These are phyloP conservation scores for Anarhynchus alexandrinus DNA, from an alignment of 2,113 vertebrate species.

Conservation along the genomic window DNA sequence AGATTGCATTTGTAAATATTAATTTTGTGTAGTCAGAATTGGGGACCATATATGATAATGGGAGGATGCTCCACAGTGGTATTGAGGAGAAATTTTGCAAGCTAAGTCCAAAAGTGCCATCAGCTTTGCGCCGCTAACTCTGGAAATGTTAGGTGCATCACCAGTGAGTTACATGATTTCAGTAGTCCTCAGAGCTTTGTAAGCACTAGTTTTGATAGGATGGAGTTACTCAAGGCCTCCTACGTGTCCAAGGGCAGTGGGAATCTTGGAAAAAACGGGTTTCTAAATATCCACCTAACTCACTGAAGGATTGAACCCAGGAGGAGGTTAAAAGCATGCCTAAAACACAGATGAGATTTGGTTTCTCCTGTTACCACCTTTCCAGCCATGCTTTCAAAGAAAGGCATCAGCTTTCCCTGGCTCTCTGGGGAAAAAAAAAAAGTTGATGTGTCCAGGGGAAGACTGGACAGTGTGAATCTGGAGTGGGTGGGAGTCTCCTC, in stretches of 20 bases:
- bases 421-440: neutral
- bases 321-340: neutral
- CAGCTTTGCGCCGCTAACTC: neutral
- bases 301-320: neutral
- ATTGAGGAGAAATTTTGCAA: neutral
- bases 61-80: neutral
- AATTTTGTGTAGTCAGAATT: neutral
- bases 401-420: neutral
- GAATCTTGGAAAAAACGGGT: neutral
- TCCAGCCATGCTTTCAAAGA: neutral
- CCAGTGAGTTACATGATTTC: neutral
- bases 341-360: neutral
- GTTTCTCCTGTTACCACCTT: neutral
- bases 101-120: neutral
- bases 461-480: neutral
- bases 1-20: neutral
- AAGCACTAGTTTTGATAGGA: neutral
- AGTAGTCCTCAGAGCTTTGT: neutral
- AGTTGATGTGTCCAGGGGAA: neutral
- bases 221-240: neutral
- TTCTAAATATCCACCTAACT: neutral
- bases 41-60: neutral
- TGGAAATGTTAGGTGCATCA: neutral
- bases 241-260: neutral
- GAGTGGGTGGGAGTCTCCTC: neutral